Base-by-base conservation (phyloP, 2,797 vertebrate genomes). In the Macropodus opercularis region DNA sequence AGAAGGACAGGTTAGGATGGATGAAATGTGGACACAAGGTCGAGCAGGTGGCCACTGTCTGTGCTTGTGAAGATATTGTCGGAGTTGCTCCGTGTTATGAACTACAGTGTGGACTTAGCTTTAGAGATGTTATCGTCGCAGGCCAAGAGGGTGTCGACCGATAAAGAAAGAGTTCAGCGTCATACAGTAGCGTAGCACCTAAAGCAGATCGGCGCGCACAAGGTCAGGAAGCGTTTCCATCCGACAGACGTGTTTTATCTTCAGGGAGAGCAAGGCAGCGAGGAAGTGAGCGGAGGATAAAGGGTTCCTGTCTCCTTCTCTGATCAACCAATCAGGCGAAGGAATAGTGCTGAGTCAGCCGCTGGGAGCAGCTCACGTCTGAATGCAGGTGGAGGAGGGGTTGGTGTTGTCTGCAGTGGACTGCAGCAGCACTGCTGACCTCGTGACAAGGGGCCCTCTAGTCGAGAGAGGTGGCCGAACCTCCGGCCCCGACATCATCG, bases 281-380 rank as follows among this genome's bases (percentile, higher is more conserved):
- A 77, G 69, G 70, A 75, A 75, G 66, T 68, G 46, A 74, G 74
- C 0, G 42, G 56, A 80, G 80, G 46, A 61, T 73, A 70, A 75
- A 73, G 82, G 68, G 60, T 84, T n/a, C 77, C 73, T 48, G 89
- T 90, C 89, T 91, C 89, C 88, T 91, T 69, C 89, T 84, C 79
- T 69, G 89, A 93, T 94, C 92, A 92, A 89, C 91, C 91, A 86
- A 92, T 93, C 90, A 89, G 90, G 85, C 75, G 56, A 27, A 13
- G 70, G 79, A 79, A 90, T 86, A 88, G 85, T 94, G 95, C 94
- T 95, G 95, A 95, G 90, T 95, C 95, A 95, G 94, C 93, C 80
- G 74, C 66, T 81, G 61, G 83, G 81, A 85, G 81, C 85, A 72
- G 81, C 92, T 92, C 94, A 93, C 91, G 89, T 94, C 90, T 77